A percentile compares a stretch with the other conserved stretches of the same genome.
phyloP scores from a whole-genome alignment of 2,888 invertebrate species.

The Cheilosia variabilis region DNA sequence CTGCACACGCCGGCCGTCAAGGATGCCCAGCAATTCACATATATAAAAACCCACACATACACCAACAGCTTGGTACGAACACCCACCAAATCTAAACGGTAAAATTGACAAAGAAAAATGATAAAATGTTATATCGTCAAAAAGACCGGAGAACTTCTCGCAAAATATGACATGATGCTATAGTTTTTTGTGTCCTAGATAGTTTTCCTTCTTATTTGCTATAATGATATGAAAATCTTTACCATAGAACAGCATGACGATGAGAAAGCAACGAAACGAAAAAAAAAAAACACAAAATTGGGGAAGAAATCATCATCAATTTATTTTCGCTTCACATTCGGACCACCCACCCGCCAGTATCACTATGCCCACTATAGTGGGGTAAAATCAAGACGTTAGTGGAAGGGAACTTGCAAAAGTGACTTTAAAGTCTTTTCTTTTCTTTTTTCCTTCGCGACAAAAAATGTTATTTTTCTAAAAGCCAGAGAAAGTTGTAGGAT shows the following conservation, averaged over 20 bases:
- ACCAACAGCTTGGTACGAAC: not conserved
- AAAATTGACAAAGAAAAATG: slow-evolving; percentile 74
- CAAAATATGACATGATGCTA: slow-evolving; percentile 73
- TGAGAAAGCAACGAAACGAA: slow-evolving; percentile 12
- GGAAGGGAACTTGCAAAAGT: slow-evolving; percentile 54
- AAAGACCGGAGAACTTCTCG: slow-evolving; percentile 63
- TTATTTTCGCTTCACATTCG: slow-evolving; percentile 45
- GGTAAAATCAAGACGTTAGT: slow-evolving; percentile 49
- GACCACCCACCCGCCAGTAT: slow-evolving; percentile 10
- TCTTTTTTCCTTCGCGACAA: not conserved
- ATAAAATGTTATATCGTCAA: slow-evolving; percentile 73
- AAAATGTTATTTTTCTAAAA: slow-evolving; percentile 39
- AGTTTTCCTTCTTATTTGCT: slow-evolving; percentile 64
- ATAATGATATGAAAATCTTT: slow-evolving; percentile 69
- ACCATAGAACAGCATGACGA: slow-evolving; percentile 26
- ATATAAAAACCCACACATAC: not conserved
- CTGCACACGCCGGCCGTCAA: slow-evolving; percentile 7
- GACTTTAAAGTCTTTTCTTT: slow-evolving; percentile 59
- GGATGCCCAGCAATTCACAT: slow-evolving; percentile 1
- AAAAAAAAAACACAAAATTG: not conserved
- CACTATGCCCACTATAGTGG: not conserved
- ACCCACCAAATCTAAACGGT: slow-evolving; percentile 67
- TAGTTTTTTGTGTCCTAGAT: slow-evolving; percentile 59
- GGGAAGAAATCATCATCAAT: slow-evolving; percentile 67
- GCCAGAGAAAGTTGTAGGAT: slow-evolving; percentile 38